Evolutionary conservation across 2,888 invertebrate species (phyloP), one percentile per base, ranked within the genome.

Genomic region (Lasioglossum zephyrum): DNA sequence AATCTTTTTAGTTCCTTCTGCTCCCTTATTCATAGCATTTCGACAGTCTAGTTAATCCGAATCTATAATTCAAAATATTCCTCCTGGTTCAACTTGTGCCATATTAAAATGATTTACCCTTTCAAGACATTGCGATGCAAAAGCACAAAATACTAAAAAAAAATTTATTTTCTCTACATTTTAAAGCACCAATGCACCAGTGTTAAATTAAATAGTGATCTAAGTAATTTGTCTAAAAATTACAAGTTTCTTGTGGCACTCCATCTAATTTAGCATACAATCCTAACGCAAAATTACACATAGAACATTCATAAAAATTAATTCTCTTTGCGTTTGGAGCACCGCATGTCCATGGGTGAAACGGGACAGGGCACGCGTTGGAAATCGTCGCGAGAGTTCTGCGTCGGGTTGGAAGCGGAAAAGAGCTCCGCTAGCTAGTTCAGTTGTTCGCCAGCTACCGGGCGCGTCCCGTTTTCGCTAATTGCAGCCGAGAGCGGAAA

Each of bases 401-500:
- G 16, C 26, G 39, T 47, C 49, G 44, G 2, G 39, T 36, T n/a
- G 47, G 9, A 31, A 47, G 41, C 11, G 47, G 41, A 69, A 66
- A 73, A 79, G 72, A 16, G 49, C 22, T 41, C 26, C 3, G 2
- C 13, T 5, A 26, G 31, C 18, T 26, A 31, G 63, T 60, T 53
- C 53, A 22, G 53, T n/a, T 53, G 53, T 22, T 53, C 53, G 53
- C 53, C n/a, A n/a, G 53, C 53, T n/a, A 26, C 26, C 60, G 26
- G 60, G 60, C 60, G 26, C 60, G 60, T 60, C 44, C 16, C 47
- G 44, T 79, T 86, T 77, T 81, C 66, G 77, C 66, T 77, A 75
- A 81, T 81, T 76, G 66, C 41, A 47, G 47, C 3, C 41, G 66
- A 31, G 41, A 73, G 49, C 36, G 69, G 72, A 57, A 49, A 26